Base-by-base conservation (phyloP, 2,113 vertebrate species). In the Anolis sagrei region DNA sequence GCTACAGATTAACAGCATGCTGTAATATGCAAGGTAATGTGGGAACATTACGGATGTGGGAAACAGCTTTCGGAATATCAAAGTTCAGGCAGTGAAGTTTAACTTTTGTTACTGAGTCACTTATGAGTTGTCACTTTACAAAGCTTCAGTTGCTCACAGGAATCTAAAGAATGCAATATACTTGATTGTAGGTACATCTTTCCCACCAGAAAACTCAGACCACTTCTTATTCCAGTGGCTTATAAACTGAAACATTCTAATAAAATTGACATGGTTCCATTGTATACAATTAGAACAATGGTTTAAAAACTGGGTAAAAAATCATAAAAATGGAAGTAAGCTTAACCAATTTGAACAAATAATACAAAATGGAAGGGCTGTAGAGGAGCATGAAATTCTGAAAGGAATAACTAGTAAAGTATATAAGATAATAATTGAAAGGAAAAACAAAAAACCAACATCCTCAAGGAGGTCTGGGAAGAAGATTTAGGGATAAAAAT, bases 61-160 rank as follows among this genome's bases (percentile, higher is more conserved):
- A 76, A 76, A 32, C 6, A 49, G n/a, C 68, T 62, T 19, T 79
- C 19, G 9, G 62, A 51, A 73, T 87, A 18, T 51, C 39, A 84
- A n/a, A 48, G 29, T 49, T 62, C 27, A 76, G n/a, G 51, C 9
- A 64, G 44, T 64, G 74, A 85, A 62, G 66, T 27, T 23, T 61
- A 77, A 70, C 51, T 79, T 79, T 66, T 39, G 68, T 77, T 85
- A 82, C 10, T 64, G 44, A 76, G 74, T 85, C 73, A 85, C 79
- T 84, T 84, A 84, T 75, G 70, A 80, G 61, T 69, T 75, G 32
- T 83, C 18, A 32, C 34, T 80, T 76, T 75, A 66, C 36, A 79
- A 84, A 80, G 64, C 77, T 84, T 81, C 61, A 81, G 61, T 76
- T 76, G 34, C 49, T 81, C 34, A 21, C 70, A 83, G 78, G 82